phyloP scores from a whole-genome alignment of 2,797 vertebrate species.

The Xenops minutus region DNA sequence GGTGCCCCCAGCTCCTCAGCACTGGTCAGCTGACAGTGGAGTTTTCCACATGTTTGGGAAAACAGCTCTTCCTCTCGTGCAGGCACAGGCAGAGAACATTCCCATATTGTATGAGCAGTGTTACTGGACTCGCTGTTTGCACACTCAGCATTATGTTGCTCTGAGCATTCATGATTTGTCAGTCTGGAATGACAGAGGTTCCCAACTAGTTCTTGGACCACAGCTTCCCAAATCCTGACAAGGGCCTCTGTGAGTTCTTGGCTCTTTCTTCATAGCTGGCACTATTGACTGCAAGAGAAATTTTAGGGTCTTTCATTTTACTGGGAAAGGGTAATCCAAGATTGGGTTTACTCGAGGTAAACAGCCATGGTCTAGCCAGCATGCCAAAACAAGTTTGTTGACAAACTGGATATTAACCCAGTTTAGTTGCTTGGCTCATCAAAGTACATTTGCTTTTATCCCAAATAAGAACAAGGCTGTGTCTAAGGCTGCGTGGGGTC shows the following conservation, averaged over 20 bases:
- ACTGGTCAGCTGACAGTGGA: neutral
- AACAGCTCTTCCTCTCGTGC: neutral
- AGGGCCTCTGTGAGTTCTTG: neutral
- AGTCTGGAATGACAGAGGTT: neutral
- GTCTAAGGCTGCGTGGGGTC: neutral
- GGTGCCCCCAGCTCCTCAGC: neutral
- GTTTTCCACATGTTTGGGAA: neutral
- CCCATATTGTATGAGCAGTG: rapidly evolving
- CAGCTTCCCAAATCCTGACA: neutral
- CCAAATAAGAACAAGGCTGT: neutral
- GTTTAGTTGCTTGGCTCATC: slow-evolving; percentile 40
- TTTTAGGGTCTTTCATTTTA: neutral
- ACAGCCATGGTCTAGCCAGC: neutral
- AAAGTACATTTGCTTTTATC: slow-evolving; percentile 27
- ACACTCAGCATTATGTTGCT: neutral
- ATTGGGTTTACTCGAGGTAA: neutral
- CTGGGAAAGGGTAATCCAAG: neutral
- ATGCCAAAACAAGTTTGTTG: slow-evolving; percentile 40
- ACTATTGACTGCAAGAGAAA: neutral
- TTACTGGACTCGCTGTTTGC: neutral
- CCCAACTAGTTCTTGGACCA: neutral
- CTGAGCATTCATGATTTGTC: neutral
- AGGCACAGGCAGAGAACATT: neutral
- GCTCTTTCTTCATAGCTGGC: neutral
- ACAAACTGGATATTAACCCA: slow-evolving; percentile 53